phyloP scores from a whole-genome alignment of 2,888 invertebrate species.

The Agrenia bidenticulata region DNA sequence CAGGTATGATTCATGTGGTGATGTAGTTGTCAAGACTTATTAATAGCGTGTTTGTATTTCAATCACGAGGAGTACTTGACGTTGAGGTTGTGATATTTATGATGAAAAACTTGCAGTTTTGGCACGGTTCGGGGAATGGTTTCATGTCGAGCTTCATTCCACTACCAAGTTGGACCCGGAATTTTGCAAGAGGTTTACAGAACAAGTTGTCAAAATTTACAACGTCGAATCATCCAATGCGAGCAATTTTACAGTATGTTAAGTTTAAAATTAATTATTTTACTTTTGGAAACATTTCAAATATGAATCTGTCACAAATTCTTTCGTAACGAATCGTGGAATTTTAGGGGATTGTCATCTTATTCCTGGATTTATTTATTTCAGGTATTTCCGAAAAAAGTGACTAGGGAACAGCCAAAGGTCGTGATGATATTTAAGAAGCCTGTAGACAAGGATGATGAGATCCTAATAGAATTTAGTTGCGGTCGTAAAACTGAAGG shows the following conservation, averaged over 20 bases:
- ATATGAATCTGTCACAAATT: too few species aligned
- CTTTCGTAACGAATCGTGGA: too few species aligned
- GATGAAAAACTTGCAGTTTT: slow-evolving; percentile 41
- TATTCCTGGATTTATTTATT: too few species aligned
- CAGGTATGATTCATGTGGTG: slow-evolving; percentile 28
- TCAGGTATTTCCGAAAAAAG: slow-evolving; percentile 52
- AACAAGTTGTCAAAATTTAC: slow-evolving; percentile 51
- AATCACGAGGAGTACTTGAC: too few species aligned
- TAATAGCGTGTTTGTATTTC: slow-evolving; percentile 19
- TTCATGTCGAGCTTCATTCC: slow-evolving; percentile 48
- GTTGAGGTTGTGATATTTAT: too few species aligned
- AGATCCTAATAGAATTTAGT: slow-evolving; percentile 41
- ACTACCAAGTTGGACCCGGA: slow-evolving; percentile 47
- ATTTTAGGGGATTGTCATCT: too few species aligned
- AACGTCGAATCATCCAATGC: slow-evolving; percentile 47
- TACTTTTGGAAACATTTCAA: too few species aligned
- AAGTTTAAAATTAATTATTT: too few species aligned
- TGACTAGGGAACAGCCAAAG: slow-evolving; percentile 49
- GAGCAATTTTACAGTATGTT: slow-evolving; percentile 49
- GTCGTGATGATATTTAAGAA: slow-evolving; percentile 48
- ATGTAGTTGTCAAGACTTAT: slow-evolving; percentile 16
- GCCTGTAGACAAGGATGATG: slow-evolving; percentile 36
- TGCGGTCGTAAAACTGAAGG: slow-evolving; percentile 33
- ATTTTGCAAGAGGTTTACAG: slow-evolving; percentile 50
- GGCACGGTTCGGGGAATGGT: slow-evolving; percentile 50